phyloP scores from a whole-genome alignment of 2,113 vertebrate genomes.

The Hemibagrus wyckioides region DNA sequence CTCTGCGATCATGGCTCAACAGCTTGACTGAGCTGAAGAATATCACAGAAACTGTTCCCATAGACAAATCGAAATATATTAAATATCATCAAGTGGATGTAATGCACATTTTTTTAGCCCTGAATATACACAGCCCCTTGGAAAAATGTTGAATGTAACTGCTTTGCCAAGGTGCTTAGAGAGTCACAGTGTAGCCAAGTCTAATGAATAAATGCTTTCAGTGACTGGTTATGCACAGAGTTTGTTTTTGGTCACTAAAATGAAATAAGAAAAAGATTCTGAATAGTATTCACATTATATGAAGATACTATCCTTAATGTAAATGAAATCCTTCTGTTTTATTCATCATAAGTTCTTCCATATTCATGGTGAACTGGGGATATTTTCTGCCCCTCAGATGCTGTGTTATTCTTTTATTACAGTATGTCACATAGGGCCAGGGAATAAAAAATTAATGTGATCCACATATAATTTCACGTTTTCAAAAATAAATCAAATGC shows the following conservation, averaged over 20 bases:
- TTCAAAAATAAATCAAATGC: not conserved
- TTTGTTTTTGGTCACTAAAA: not conserved
- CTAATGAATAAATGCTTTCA: not conserved
- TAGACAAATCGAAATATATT: slow-evolving; percentile 4
- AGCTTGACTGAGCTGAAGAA: not conserved
- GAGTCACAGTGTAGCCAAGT: not conserved
- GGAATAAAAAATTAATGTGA: not conserved
- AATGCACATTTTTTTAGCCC: not conserved
- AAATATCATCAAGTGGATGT: slow-evolving; percentile 11
- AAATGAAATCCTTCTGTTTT: not conserved
- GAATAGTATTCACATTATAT: not conserved
- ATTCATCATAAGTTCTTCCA: not conserved
- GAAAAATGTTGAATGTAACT: slow-evolving; percentile 4
- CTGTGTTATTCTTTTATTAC: not conserved
- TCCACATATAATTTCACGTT: not conserved
- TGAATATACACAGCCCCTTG: not conserved
- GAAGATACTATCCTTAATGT: not conserved
- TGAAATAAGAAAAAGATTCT: not conserved
- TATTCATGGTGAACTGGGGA: not conserved
- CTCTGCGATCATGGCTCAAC: not conserved
- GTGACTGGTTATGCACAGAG: not conserved
- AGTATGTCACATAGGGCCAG: not conserved
- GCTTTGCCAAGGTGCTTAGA: not conserved
- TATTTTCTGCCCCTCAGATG: not conserved
- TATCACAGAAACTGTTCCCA: slow-evolving; percentile 3